These are phyloP conservation scores for Chymomyza amoena DNA, from an alignment of 2,888 invertebrate genomes.

Conservation along the genomic window DNA sequence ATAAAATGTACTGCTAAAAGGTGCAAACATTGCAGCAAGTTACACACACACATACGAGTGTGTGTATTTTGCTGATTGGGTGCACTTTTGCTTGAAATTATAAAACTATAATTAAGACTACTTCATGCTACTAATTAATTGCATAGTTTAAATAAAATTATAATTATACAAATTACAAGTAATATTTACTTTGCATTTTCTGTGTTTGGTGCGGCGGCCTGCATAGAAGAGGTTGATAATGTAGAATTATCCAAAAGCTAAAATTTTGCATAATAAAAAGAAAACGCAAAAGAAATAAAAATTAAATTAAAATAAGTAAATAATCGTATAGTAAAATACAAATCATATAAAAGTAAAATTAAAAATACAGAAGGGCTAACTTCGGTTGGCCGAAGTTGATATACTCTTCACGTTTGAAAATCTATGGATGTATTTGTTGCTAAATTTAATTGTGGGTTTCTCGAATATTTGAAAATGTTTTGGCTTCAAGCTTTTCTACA, in stretches of 20 bases:
- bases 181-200: slow-evolving; percentile 84
- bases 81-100: slow-evolving; percentile 9
- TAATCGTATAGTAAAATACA: slow-evolving; percentile 36
- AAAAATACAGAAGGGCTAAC: slow-evolving; percentile 10
- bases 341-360: slow-evolving; percentile 19
- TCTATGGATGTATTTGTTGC: no score
- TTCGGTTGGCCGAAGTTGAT: neutral
- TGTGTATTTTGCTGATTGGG: slow-evolving; percentile 18
- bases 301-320: slow-evolving; percentile 72
- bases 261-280: slow-evolving; percentile 80
- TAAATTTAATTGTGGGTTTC: no score
- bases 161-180: slow-evolving; percentile 67
- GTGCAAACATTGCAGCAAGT: slow-evolving; percentile 1
- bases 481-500: no score
- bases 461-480: neutral
- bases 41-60: slow-evolving; percentile 18
- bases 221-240: slow-evolving; percentile 79
- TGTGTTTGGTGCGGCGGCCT: slow-evolving; percentile 80
- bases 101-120: slow-evolving; percentile 7
- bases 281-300: slow-evolving; percentile 61
- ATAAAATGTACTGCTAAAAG: neutral
- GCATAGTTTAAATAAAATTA: slow-evolving; percentile 21
- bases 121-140: slow-evolving; percentile 31
- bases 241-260: slow-evolving; percentile 84
- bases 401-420: neutral